These are phyloP conservation scores for Archivesica marissinica DNA, from an alignment of 1,140 invertebrate genomes.

Conservation along the genomic window DNA sequence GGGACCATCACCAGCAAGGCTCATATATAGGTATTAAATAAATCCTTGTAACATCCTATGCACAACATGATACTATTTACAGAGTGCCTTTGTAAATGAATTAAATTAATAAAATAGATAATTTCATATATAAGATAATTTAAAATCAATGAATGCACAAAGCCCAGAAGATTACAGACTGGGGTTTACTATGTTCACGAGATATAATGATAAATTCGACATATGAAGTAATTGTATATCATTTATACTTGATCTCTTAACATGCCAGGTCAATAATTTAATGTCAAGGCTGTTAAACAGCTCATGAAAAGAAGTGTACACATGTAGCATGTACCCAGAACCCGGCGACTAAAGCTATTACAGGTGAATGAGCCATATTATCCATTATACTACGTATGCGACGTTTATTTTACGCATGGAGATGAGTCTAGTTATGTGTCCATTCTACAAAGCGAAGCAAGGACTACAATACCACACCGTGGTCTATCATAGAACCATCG, in stretches of 20 bases:
- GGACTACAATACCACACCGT: background rate
- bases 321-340: background rate
- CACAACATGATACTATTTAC: too few relatives aligned
- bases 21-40: too few relatives aligned
- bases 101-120: too few relatives aligned
- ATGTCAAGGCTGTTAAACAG: background rate
- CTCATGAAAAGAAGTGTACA: background rate
- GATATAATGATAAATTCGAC: too few relatives aligned
- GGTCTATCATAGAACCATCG: slow-evolving; percentile 15
- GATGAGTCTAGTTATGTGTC: background rate
- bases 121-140: background rate
- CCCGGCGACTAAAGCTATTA: slow-evolving; percentile 5
- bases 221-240: too few relatives aligned
- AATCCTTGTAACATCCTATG: too few relatives aligned
- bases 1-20: background rate
- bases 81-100: too few relatives aligned
- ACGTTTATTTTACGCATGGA: background rate
- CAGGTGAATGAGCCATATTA: background rate
- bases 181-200: too few relatives aligned
- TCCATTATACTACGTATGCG: background rate
- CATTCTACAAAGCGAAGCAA: background rate
- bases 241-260: background rate
- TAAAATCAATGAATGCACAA: too few relatives aligned
- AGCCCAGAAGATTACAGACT: too few relatives aligned
- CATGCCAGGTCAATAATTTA: background rate